A percentile compares a stretch with the other conserved stretches of the same genome.
Conservation (phyloP, 2,113 vertebrate genomes). For the Vimba vimba region DNA sequence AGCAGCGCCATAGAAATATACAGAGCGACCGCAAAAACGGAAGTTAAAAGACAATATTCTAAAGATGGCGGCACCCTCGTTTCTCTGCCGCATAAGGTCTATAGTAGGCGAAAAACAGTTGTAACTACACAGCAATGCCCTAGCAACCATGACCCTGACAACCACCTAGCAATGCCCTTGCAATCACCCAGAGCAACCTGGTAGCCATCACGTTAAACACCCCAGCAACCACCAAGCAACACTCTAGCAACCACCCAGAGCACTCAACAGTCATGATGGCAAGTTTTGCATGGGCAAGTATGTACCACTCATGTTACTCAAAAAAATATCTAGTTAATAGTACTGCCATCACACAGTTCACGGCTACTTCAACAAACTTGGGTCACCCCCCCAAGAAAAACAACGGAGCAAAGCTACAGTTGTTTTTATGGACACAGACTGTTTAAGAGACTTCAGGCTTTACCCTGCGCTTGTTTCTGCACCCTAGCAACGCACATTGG, state of each 20-base stretch:
- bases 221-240: not conserved
- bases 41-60: too few species aligned
- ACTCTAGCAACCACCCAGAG: not conserved
- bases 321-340: conserved; percentile 16
- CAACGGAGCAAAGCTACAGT: not conserved
- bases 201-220: too few species aligned
- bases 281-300: not conserved
- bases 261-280: not conserved
- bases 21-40: too few species aligned
- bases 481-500: conserved; percentile 42
- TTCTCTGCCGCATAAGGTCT: too few species aligned
- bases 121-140: too few species aligned
- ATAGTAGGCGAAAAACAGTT: too few species aligned
- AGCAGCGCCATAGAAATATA: too few species aligned
- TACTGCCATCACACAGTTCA: conserved; percentile 32
- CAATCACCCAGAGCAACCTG: too few species aligned
- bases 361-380: conserved; percentile 24
- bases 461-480: conserved; percentile 27
- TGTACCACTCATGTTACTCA: not conserved
- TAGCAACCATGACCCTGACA: too few species aligned
- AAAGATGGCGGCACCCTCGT: too few species aligned
- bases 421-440: conserved; percentile 34
- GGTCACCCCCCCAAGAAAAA: conserved; percentile 28
- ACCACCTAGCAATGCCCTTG: too few species aligned
- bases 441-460: conserved; percentile 38